Evolutionary conservation across 1,140 invertebrate species (phyloP), one percentile per base, ranked within the genome.

Genomic region (Bombus confusus): DNA sequence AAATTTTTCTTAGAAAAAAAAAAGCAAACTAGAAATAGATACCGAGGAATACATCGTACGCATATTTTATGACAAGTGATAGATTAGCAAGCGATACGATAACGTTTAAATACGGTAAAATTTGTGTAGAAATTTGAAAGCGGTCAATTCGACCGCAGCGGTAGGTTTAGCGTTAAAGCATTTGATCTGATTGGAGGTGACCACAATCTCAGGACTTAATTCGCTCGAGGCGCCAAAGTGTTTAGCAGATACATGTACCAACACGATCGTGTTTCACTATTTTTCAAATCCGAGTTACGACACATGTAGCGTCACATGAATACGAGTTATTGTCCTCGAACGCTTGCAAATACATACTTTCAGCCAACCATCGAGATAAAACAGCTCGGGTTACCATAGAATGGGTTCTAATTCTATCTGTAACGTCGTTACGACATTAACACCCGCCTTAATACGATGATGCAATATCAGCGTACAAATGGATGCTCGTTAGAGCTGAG

Each of bases 311-410:
- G 31, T 79, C 43, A n/a, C n/a, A n/a, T 79, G 28, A 76, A 76
- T 83, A 83, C 43, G 68, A 88, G 69, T 89, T 86, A 89, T 89
- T 89, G 80, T 89, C 85, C 83, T 37, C 43, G 47, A 57, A 86
- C 72, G 47, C 39, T n/a, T 86, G 75, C 74, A 34, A 88, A 89
- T 71, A 88, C 83, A 89, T 71, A 88, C 83, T 73, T 82, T 13
- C 31, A 31, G n/a, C 73, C 64, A 69, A 43, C 41, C 57, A 79
- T 88, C 85, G 69, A 79, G 85, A 90, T 84, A 84, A 77, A 87
- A 62, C 73, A 72, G 43, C 88, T 89, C 88, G 28, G 3, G 64
- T 89, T 90, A 90, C 80, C 64, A 41, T 59, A 75, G 59, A 87
- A 84, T 41, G 69, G 74, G 87, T 89, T 87, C 79, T 87, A 89